Base-by-base conservation (phyloP, 2,113 vertebrate species). In the Potamarius usumacintae region DNA sequence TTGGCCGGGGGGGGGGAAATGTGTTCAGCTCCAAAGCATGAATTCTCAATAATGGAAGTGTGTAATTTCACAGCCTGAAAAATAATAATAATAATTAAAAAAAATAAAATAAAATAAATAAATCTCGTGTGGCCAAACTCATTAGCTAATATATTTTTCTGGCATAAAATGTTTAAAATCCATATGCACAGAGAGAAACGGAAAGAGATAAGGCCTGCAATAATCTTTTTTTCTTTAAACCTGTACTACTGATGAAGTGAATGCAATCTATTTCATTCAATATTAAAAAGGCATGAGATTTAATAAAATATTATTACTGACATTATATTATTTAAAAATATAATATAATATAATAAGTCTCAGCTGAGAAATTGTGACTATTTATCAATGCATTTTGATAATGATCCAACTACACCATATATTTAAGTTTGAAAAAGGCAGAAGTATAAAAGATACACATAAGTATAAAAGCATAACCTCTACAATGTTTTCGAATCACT, bases 101-200 rank as follows among this genome's bases (percentile, higher is more conserved):
- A 34, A 5, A 74, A 52, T 2, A 20, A 18, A 74, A 76, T 2
- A 34, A 71, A 34, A 27, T 14, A 71, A 74, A 77, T 8, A 30
- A 11, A 9, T 85, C 88, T 86, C 15, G 58, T 79, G 84, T 86
- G 76, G 89, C 78, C 57, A 85, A 89, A 85, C 82, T 88, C 52
- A 90, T 81, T 90, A 87, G 83, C 82, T 87, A 88, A 88, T 89
- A 72, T 85, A 81, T 84, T 84, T 86, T 90, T 58, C 76, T 90
- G 88, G 86, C 88, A 88, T 84, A 22, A 80, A 65, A 88, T 42
- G 27, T 78, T 82, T 12, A 81, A 67, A 71, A 88, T 89, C 67
- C 57, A 89, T 88, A 89, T 86, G 79, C 53, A 85, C 17, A 34
- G 85, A 89, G 77, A 58, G 57, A 84, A 83, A 83, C 55, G 80